Evolutionary conservation across 2,797 vertebrate genomes (phyloP).

Genomic region (Lepilemur ruficaudatus): DNA sequence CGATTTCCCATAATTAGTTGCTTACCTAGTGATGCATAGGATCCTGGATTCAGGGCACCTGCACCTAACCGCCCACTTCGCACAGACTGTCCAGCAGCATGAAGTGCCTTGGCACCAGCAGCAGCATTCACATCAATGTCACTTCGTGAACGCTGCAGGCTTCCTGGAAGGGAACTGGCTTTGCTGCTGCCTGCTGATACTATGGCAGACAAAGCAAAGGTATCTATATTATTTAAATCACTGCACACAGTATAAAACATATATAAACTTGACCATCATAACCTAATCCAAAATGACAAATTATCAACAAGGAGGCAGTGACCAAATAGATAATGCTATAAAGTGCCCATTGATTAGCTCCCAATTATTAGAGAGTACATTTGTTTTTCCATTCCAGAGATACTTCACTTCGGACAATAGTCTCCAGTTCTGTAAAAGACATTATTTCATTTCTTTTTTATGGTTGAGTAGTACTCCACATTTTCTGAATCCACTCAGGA

Average conservation of each 20-base stretch:
- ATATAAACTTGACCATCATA: background rate
- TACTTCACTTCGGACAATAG: too few species aligned
- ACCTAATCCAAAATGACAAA: background rate
- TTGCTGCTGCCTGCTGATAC: conserved; percentile 88
- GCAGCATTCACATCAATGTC: conserved; percentile 97
- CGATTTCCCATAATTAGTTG: background rate
- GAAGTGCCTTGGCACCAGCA: conserved; percentile 93
- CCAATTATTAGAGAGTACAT: too few species aligned
- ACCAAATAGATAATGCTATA: background rate
- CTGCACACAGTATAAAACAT: background rate
- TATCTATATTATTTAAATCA: background rate
- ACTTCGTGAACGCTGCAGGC: conserved; percentile 95
- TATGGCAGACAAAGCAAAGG: conserved; percentile 67
- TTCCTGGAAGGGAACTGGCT: conserved; percentile 85
- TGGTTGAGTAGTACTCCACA: too few species aligned
- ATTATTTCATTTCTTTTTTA: too few species aligned
- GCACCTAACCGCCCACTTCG: conserved; percentile 85
- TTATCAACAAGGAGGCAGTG: background rate
- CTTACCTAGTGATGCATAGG: conserved; percentile 96
- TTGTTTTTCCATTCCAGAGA: too few species aligned
- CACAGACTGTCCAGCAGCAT: conserved; percentile 86
- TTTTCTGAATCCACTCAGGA: too few species aligned
- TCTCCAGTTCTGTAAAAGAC: too few species aligned
- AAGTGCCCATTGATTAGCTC: too few species aligned
- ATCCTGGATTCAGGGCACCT: conserved; percentile 89